Evolutionary conservation across 2,113 vertebrate species (phyloP).

Genomic region (Uropsilus gracilis): DNA sequence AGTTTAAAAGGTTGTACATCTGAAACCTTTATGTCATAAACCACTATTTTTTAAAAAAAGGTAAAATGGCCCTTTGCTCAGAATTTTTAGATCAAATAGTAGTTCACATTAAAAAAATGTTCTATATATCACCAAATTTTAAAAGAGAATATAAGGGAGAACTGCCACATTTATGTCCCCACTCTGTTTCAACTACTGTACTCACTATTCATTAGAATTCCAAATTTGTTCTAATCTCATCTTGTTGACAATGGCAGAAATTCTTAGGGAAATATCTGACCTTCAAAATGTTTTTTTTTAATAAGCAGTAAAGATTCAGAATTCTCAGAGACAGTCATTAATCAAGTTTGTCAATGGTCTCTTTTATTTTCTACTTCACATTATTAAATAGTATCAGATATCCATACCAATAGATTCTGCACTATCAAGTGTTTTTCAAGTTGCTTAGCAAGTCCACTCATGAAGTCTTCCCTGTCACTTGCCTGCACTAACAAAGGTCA

Average conservation of each 20-base stretch:
- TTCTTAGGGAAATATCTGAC: background rate
- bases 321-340: conserved; percentile 4
- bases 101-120: no score
- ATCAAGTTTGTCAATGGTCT: background rate
- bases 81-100: no score
- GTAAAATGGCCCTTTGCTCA: no score
- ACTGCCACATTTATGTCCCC: background rate
- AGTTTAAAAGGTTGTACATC: no score
- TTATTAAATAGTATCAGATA: conserved; percentile 28
- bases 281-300: background rate
- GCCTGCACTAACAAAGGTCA: background rate
- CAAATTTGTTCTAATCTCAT: background rate
- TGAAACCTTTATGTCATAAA: no score
- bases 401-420: background rate
- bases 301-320: conserved; percentile 27
- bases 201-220: background rate
- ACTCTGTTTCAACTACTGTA: background rate
- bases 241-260: background rate
- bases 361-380: conserved; percentile 51
- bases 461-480: conserved; percentile 22
- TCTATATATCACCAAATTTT: background rate
- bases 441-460: background rate
- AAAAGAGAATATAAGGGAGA: conserved; percentile 81
- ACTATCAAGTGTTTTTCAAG: conserved; percentile 15
- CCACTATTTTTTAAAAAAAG: no score